phyloP scores from a whole-genome alignment of 2,888 invertebrate species.

The Spodoptera exigua region DNA sequence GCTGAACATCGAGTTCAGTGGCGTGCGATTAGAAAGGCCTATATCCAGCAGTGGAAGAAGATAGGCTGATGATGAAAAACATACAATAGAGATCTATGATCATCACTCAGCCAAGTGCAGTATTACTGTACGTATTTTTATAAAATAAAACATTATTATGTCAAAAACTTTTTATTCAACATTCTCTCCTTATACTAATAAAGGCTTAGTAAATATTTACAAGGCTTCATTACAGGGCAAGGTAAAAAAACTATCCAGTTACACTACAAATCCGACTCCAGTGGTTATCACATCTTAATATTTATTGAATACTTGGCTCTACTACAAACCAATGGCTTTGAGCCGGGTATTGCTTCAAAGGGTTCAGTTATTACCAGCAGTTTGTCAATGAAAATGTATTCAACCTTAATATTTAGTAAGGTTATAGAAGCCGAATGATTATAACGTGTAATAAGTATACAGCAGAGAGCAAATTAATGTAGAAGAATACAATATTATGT shows the following conservation, averaged over 20 bases:
- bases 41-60: too few relatives aligned
- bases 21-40: too few relatives aligned
- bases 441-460: constrained; percentile 39
- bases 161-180: constrained; percentile 86
- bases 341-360: constrained; percentile 58
- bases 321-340: constrained; percentile 67
- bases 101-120: too few relatives aligned
- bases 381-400: too few relatives aligned
- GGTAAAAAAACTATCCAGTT: constrained; percentile 87
- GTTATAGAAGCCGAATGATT: constrained; percentile 56
- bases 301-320: constrained; percentile 78
- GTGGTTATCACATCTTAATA: constrained; percentile 78
- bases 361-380: constrained; percentile 23
- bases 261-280: constrained; percentile 77
- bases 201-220: constrained; percentile 88
- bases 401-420: constrained; percentile 37
- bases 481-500: constrained; percentile 66
- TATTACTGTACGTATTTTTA: too few relatives aligned
- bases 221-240: constrained; percentile 88
- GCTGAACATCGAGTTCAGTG: too few relatives aligned
- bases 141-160: constrained; percentile 78
- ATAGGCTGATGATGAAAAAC: too few relatives aligned
- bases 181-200: constrained; percentile 85
- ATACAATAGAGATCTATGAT: too few relatives aligned
- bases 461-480: constrained; percentile 63